phyloP scores from a whole-genome alignment of 2,113 vertebrate genomes.

The Eulemur rufifrons region DNA sequence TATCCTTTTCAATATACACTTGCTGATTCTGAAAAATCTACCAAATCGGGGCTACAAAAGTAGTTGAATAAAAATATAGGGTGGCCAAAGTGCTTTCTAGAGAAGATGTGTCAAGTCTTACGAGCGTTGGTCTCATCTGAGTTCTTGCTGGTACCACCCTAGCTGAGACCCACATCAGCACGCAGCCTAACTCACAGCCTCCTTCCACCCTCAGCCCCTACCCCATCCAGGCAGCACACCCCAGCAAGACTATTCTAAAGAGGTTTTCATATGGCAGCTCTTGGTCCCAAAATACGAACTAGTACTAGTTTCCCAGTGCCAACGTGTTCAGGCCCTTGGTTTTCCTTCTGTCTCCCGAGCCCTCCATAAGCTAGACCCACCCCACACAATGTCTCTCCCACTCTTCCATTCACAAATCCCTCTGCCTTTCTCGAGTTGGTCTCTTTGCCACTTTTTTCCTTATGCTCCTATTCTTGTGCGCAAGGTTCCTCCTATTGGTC shows the following conservation, averaged over 20 bases:
- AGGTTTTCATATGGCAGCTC: neutral
- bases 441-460: neutral
- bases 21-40: neutral
- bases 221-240: rapidly evolving
- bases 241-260: neutral
- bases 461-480: no score
- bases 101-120: neutral
- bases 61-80: neutral
- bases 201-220: rapidly evolving
- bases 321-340: rapidly evolving
- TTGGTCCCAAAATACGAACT: neutral
- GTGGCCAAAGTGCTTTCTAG: neutral
- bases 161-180: neutral
- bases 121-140: rapidly evolving
- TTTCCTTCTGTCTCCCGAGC: neutral
- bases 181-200: neutral
- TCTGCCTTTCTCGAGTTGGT: no score
- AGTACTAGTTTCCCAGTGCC: no score
- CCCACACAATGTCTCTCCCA: neutral
- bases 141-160: rapidly evolving
- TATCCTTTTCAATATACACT: neutral
- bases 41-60: neutral
- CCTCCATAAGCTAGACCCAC: neutral
- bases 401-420: neutral
- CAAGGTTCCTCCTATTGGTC: neutral